These are phyloP conservation scores for Frankliniella fusca DNA, from an alignment of 2,888 invertebrate species.

Conservation along the genomic window DNA sequence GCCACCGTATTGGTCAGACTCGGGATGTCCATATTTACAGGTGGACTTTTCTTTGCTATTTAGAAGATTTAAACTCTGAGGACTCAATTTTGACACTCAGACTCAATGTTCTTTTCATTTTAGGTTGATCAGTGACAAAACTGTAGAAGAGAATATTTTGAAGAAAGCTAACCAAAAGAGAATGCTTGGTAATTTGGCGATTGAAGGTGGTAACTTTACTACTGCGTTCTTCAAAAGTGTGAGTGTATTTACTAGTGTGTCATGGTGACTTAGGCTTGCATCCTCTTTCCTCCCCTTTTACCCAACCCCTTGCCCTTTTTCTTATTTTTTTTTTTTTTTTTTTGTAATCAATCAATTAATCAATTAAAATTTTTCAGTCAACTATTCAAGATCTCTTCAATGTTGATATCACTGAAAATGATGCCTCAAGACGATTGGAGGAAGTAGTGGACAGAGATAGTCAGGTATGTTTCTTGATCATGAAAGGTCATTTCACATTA, in stretches of 20 bases:
- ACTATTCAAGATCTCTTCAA: constrained; percentile 91
- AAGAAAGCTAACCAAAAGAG: constrained; percentile 98
- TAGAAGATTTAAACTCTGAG: background rate
- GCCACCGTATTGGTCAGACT: constrained; percentile 98
- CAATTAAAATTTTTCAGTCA: constrained; percentile 58
- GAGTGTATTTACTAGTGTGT: constrained; percentile 44
- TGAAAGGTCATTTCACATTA: background rate
- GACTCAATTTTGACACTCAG: background rate
- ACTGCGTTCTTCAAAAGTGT: constrained; percentile 91
- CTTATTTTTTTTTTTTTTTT: constrained; percentile 29
- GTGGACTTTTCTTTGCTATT: constrained; percentile 43
- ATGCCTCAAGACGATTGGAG: constrained; percentile 56
- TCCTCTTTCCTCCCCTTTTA: background rate
- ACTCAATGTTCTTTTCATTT: constrained; percentile 37
- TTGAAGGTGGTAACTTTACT: constrained; percentile 98
- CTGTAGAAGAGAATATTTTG: constrained; percentile 98
- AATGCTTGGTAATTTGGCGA: constrained; percentile 90
- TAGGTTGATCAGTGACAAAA: constrained; percentile 91
- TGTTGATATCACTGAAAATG: constrained; percentile 61
- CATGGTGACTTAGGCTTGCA: background rate
- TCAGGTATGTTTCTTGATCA: background rate
- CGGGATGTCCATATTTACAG: constrained; percentile 96
- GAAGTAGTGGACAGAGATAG: constrained; percentile 54
- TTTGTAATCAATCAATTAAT: constrained; percentile 68
- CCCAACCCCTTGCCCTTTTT: constrained; percentile 10